Percentiles rank a stretch among this genome's conserved stretches.
These are phyloP conservation scores for Pseudococcus longispinus DNA, from an alignment of 2,888 invertebrate species.

Conservation along the genomic window DNA sequence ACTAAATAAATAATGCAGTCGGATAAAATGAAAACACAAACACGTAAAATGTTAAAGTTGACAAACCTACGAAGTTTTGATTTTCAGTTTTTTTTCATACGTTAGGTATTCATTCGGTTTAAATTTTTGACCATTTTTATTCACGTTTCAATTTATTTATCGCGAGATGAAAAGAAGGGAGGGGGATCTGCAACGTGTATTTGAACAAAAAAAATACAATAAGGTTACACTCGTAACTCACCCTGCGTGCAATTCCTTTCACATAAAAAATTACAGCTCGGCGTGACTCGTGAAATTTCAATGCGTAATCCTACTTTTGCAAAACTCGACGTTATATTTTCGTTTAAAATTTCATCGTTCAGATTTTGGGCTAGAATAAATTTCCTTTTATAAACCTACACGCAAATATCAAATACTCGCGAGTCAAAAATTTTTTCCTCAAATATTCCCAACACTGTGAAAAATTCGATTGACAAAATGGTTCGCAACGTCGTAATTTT, in stretches of 20 bases:
- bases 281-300: background rate
- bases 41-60: background rate
- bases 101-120: background rate
- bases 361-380: background rate
- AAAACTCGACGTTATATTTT: background rate
- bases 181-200: background rate
- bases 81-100: background rate
- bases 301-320: background rate
- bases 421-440: background rate
- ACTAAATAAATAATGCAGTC: background rate
- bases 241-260: background rate
- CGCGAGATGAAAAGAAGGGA: background rate
- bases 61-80: background rate
- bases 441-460: background rate
- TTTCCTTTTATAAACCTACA: background rate
- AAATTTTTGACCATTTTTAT: background rate
- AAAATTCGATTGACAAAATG: background rate
- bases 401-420: background rate
- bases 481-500: background rate
- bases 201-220: background rate
- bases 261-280: background rate
- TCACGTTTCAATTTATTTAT: background rate
- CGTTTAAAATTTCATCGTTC: background rate
- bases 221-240: background rate
- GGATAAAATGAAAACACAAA: background rate